A percentile compares a stretch with the other conserved stretches of the same genome.
These are phyloP conservation scores for Tryphoninae sp. DNA, from an alignment of 2,888 invertebrate species.

Conservation along the genomic window DNA sequence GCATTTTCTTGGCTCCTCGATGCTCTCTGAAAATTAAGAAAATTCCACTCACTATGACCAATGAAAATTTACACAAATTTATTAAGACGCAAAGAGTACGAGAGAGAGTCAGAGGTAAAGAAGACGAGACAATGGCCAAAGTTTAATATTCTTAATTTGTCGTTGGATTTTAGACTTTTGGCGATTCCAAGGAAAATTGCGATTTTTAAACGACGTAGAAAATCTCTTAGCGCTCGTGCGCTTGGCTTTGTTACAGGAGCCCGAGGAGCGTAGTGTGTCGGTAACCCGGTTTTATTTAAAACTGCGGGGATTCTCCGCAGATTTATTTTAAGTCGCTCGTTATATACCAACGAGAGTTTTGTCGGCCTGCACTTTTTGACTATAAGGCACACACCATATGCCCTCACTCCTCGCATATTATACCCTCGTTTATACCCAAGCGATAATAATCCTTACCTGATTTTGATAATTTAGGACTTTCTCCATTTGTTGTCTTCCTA, in stretches of 20 bases:
- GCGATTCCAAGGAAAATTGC: conserved; percentile 30
- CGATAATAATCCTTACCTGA: conserved; percentile 67
- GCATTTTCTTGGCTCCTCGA: conserved; percentile 26
- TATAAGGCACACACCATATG: conserved; percentile 6
- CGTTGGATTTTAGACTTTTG: too few species aligned
- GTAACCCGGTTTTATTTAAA: conserved; percentile 78
- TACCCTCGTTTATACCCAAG: not conserved
- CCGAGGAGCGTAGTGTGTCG: conserved; percentile 62
- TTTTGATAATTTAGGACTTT: conserved; percentile 65
- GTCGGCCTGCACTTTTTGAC: conserved; percentile 20
- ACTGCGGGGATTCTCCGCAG: conserved; percentile 74
- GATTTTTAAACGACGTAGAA: conserved; percentile 33
- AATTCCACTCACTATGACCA: not conserved
- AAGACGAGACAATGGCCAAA: too few species aligned
- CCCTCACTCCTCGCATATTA: not conserved
- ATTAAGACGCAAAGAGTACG: too few species aligned
- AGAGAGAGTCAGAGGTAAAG: too few species aligned
- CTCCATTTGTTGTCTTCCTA: conserved; percentile 66
- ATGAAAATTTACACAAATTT: not conserved
- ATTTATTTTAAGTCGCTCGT: conserved; percentile 76
- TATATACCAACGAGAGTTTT: conserved; percentile 27
- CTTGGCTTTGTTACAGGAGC: not conserved
- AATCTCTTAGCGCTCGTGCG: conserved; percentile 20
- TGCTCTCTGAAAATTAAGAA: conserved; percentile 32
- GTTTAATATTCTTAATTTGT: too few species aligned